Evolutionary conservation across 2,113 vertebrate genomes (phyloP), one percentile per base, ranked within the genome.

Genomic region (Carassius carassius): DNA sequence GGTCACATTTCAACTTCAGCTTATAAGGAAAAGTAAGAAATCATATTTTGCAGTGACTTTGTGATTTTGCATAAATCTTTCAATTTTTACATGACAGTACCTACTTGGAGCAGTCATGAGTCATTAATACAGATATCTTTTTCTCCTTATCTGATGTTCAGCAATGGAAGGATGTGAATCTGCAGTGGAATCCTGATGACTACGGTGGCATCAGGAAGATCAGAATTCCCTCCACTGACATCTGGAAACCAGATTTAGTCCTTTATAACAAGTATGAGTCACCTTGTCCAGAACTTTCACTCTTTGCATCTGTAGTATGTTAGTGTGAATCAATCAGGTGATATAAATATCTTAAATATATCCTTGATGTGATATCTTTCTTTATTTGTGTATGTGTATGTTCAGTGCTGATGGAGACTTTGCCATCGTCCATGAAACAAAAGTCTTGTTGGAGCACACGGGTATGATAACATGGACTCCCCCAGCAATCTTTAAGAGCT

Each of bases 401-500:
- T 83, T 6, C 91, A 99, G 97, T 62, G 97, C 98, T 77, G 96
- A 98, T 0, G 97, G 97, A 8, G 97, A 99, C 90, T 99, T 99
- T 92, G 96, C 97, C 86, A 99, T 99, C 1, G 96, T 97, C 81
- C 96, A 98, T 77, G 94, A 96, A 91, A 99, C 97, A 88, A 99
- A 97, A 92, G 95, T 97, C 82, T 94, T 98, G 77, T 92, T 99
- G 92, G 96, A 98, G 89, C 83, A 98, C 91, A 97, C 95, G 0
- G 98, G 97, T 10, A 92, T 90, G 90, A 97, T 98, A 91, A 97
- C 94, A 0, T 99, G 97, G 97, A 96, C 95, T 7, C 97, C 97
- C 5, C 98, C 97, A 0, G 97, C 96, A 88, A 98, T 99, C 92
- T 98, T 97, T 87, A 99, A 97, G 93, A 99, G 97, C 93, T 98